Base-by-base conservation (phyloP, 2,888 invertebrate species). In the Drosophila colorata region DNA sequence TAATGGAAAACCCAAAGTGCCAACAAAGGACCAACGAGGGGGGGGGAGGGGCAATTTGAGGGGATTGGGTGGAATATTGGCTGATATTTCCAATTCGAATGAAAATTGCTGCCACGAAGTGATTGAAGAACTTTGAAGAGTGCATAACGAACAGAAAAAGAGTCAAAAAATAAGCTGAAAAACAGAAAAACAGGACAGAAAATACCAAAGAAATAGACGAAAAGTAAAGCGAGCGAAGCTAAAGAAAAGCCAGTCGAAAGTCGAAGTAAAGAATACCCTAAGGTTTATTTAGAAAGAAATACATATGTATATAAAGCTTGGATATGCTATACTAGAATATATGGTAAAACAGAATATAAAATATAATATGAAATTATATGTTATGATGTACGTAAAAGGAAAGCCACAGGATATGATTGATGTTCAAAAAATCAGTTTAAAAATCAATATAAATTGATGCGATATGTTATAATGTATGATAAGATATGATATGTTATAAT, bases 1-100 rank as follows among this genome's bases (percentile, higher is more conserved):
- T 7, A 28, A 28, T 14, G 49, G 44, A 52, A 68, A 44, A 46
- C 6, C 31, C 31, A 28, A 28, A 61, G 67, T 56, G 67, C 57
- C 63, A 58, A 57, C 56, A 73, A 74, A 56, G 51, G 44, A 48
- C 49, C 48, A 55, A 60, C 9, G 1, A 4, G n/a, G 33, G 8
- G 4, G 8, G 31, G 8, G 8, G 1, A 18, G 9, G 44, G 5
- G 8, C 0, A 33, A 33, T 33, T 33, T 13, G 4, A 9, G 8
- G 37, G 14, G 13, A 18, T 9, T 20, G 13, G 14, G 38, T 23
- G 55, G 56, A 28, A 47, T 52, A 74, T 69, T 64, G 69, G 64
- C 41, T 59, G 75, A 60, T 74, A 69, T 64, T 69, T 74, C 7
- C 64, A 74, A 74, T 64, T 57, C 44, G 56, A 74, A 74, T 60